Conservation (phyloP, 2,888 invertebrate species). For the Bhutanitis thaidina region DNA sequence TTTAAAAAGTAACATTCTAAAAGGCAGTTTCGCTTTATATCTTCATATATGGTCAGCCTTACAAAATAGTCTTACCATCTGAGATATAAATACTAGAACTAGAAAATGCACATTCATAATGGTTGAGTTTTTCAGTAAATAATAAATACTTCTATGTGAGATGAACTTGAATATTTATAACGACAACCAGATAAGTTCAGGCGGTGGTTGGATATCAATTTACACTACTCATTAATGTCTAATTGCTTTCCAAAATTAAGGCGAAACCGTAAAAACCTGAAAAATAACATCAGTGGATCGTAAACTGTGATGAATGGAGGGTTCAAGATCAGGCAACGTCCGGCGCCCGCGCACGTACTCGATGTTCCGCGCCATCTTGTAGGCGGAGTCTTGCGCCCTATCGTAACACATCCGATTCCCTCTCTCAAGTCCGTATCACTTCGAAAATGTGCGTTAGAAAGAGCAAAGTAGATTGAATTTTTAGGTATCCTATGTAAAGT, state of each 20-base stretch:
- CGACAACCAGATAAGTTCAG: neutral
- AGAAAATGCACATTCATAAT: too few species aligned
- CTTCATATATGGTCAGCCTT: too few species aligned
- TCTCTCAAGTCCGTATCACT: constrained; percentile 43
- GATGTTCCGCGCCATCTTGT: constrained; percentile 59
- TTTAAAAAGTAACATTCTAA: too few species aligned
- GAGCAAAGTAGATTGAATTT: constrained; percentile 35
- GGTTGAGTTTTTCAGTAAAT: too few species aligned
- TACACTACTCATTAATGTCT: constrained; percentile 46
- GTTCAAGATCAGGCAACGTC: constrained; percentile 62
- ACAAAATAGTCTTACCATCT: too few species aligned
- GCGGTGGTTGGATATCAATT: constrained; percentile 40
- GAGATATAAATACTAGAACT: too few species aligned
- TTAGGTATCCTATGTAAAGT: neutral
- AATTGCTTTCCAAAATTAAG: constrained; percentile 61
- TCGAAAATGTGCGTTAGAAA: constrained; percentile 43
- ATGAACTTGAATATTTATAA: neutral
- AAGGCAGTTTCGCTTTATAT: too few species aligned
- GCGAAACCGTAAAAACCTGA: constrained; percentile 66
- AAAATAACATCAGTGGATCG: constrained; percentile 51
- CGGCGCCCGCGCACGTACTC: constrained; percentile 33
- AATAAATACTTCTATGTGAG: too few species aligned
- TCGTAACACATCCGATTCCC: constrained; percentile 24
- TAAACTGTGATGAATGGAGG: constrained; percentile 71
- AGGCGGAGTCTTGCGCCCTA: constrained; percentile 50